Conservation (phyloP, 2,113 vertebrate species). For the Grammomys surdaster region DNA sequence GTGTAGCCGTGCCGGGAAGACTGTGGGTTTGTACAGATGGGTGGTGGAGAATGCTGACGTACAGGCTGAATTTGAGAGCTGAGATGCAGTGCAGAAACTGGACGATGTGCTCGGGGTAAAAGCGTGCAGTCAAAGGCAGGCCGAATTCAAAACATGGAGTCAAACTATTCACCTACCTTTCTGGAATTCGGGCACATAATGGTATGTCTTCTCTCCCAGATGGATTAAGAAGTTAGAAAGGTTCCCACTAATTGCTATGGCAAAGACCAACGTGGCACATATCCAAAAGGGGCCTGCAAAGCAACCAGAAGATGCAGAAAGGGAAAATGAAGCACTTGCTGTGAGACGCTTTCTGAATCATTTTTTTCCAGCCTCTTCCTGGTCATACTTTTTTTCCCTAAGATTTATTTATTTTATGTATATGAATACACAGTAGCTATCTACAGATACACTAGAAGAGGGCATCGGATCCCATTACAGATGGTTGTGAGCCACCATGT, state of each 20-base stretch:
- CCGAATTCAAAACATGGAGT: not conserved
- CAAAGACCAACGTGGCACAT: constrained; percentile 97
- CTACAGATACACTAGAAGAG: no score
- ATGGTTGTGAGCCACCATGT: no score
- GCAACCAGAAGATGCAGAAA: constrained; percentile 65
- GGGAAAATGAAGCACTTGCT: not conserved
- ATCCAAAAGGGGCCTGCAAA: constrained; percentile 98
- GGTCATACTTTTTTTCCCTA: not conserved
- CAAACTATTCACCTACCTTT: constrained; percentile 90
- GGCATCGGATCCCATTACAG: no score
- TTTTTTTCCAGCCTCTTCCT: not conserved
- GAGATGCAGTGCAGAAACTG: not conserved
- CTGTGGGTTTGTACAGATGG: not conserved
- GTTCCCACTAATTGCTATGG: constrained; percentile 97
- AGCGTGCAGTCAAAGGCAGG: not conserved
- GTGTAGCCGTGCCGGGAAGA: not conserved
- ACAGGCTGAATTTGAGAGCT: not conserved
- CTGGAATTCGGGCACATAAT: constrained; percentile 95
- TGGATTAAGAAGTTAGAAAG: constrained; percentile 94
- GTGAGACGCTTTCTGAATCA: not conserved
- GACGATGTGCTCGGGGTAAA: not conserved
- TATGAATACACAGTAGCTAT: no score
- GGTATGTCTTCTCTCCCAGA: constrained; percentile 88
- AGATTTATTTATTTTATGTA: no score
- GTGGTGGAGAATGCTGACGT: not conserved